A percentile compares a stretch with the other conserved stretches of the same genome.
Evolutionary conservation across 2,888 invertebrate species (phyloP).

Genomic region (Ferdinandea cuprea): DNA sequence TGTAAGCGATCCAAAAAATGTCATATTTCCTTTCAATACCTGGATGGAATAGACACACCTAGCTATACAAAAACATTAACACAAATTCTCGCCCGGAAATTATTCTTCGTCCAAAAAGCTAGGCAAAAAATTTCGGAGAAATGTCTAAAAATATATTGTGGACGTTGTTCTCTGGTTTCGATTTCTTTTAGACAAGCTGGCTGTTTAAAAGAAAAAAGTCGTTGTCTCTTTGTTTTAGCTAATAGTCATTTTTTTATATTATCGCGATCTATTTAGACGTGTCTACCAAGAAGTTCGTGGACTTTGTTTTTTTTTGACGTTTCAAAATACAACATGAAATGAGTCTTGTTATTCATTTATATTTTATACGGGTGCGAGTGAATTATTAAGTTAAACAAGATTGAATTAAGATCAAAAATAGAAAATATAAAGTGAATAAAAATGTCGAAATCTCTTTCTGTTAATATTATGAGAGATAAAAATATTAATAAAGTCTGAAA

Average conservation of each 20-base stretch:
- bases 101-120: constrained; percentile 14
- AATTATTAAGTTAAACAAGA: too few species aligned
- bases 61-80: neutral
- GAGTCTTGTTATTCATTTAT: too few species aligned
- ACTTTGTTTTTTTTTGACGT: neutral
- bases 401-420: constrained; percentile 29
- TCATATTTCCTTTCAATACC: too few species aligned
- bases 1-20: too few species aligned
- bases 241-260: constrained; percentile 20
- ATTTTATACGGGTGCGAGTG: too few species aligned
- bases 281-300: neutral
- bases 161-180: constrained; percentile 9
- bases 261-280: constrained; percentile 15
- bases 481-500: constrained; percentile 38
- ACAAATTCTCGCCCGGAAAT: neutral
- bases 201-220: constrained; percentile 11
- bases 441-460: constrained; percentile 52
- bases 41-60: too few species aligned
- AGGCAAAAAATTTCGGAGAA: constrained; percentile 6
- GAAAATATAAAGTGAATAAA: constrained; percentile 24
- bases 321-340: too few species aligned
- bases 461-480: constrained; percentile 20
- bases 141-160: constrained; percentile 42
- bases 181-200: constrained; percentile 1
- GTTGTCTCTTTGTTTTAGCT: constrained; percentile 7